phyloP scores from a whole-genome alignment of 1,140 invertebrate genomes.

The Galendromus occidentalis region DNA sequence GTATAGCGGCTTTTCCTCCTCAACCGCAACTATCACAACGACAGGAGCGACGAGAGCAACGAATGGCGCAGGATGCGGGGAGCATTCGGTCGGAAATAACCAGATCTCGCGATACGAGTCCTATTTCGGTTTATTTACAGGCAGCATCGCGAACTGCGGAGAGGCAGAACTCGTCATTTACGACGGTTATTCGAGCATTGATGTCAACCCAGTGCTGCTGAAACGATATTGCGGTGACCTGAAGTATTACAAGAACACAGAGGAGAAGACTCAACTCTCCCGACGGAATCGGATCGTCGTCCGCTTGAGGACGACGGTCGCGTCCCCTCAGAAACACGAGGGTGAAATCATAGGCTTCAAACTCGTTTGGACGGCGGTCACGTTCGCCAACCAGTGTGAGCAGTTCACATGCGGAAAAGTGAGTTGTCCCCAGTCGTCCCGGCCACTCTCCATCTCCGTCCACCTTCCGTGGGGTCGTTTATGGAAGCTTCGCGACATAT shows the following conservation, averaged over 20 bases:
- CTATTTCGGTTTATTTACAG: slow-evolving; percentile 12
- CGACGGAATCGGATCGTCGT: slow-evolving; percentile 25
- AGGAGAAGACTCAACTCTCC: slow-evolving; percentile 24
- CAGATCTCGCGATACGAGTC: too few species aligned
- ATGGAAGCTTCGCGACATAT: too few species aligned
- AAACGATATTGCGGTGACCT: slow-evolving; percentile 25
- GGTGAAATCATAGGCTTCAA: slow-evolving; percentile 23
- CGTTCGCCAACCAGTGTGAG: slow-evolving; percentile 20
- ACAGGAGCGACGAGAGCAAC: too few species aligned
- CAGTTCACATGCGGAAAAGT: slow-evolving; percentile 4
- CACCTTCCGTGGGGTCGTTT: too few species aligned
- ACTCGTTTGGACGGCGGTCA: slow-evolving; percentile 26
- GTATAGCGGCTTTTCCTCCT: too few species aligned
- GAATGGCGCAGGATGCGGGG: too few species aligned
- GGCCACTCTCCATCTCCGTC: too few species aligned
- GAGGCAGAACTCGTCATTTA: slow-evolving; percentile 23
- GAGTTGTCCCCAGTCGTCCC: background rate
- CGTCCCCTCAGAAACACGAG: background rate
- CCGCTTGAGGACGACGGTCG: slow-evolving; percentile 20
- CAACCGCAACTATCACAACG: too few species aligned
- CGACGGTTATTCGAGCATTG: slow-evolving; percentile 24
- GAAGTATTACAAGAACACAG: slow-evolving; percentile 25
- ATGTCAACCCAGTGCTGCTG: slow-evolving; percentile 17
- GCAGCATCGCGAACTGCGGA: slow-evolving; percentile 21
- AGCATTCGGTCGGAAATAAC: too few species aligned